These are phyloP conservation scores for Neodiprion fabricii DNA, from an alignment of 1,140 invertebrate genomes.

Conservation along the genomic window DNA sequence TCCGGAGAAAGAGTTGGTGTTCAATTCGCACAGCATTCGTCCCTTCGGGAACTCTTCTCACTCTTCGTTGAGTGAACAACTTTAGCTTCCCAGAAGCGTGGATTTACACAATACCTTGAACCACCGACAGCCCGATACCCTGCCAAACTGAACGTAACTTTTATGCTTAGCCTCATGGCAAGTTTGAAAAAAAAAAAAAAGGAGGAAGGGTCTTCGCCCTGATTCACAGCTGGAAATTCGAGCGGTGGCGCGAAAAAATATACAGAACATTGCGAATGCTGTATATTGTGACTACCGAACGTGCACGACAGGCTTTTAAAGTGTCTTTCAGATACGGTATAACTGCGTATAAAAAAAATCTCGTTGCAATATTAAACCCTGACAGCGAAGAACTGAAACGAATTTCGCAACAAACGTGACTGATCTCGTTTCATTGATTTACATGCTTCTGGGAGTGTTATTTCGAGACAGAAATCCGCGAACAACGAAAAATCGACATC, in stretches of 20 bases:
- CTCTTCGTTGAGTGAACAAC: too few relatives aligned
- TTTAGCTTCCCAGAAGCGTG: too few relatives aligned
- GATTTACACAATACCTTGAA: too few relatives aligned
- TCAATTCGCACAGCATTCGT: too few relatives aligned
- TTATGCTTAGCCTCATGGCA: not conserved
- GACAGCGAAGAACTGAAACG: not conserved
- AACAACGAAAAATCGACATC: not conserved
- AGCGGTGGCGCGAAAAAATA: not conserved
- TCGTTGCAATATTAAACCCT: not conserved
- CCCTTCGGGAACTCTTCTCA: too few relatives aligned
- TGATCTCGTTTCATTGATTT: too few relatives aligned
- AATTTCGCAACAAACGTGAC: too few relatives aligned
- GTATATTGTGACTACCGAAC: not conserved
- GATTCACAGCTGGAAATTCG: not conserved
- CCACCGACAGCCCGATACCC: not conserved
- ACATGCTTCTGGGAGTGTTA: not conserved
- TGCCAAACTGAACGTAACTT: not conserved
- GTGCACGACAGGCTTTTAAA: not conserved
- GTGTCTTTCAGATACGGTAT: not conserved
- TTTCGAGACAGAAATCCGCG: not conserved
- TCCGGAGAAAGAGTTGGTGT: too few relatives aligned
- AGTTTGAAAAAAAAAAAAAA: too few relatives aligned
- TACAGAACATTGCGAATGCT: conserved; percentile 1
- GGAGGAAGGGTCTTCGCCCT: not conserved
- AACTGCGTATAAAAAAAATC: not conserved